Percentiles rank a stretch among this genome's conserved stretches.
Evolutionary conservation across 2,888 invertebrate genomes (phyloP).

Genomic region (Rhamphomyia laevipes): DNA sequence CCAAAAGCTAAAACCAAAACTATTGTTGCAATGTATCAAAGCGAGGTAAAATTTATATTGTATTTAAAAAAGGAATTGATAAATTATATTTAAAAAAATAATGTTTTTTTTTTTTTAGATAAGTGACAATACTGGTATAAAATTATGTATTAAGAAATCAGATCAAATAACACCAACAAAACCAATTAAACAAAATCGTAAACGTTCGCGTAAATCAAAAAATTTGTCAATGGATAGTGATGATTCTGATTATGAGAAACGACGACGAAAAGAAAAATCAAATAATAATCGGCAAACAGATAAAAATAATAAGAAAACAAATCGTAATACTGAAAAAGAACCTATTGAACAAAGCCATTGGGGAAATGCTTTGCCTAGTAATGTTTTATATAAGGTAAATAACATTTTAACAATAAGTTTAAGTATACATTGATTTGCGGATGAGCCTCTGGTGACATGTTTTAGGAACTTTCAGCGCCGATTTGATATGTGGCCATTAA

Average conservation of each 20-base stretch:
- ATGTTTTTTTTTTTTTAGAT: slow-evolving; percentile 30
- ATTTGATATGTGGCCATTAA: no score
- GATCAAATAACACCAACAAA: slow-evolving; percentile 20
- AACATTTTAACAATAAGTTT: neutral
- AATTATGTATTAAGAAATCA: slow-evolving; percentile 37
- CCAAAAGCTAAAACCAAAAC: slow-evolving; percentile 39
- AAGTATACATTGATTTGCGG: no score
- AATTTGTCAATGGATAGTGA: slow-evolving; percentile 37
- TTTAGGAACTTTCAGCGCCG: no score
- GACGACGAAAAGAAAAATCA: slow-evolving; percentile 29
- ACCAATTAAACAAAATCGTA: slow-evolving; percentile 25
- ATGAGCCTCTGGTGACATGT: no score
- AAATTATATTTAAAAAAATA: neutral
- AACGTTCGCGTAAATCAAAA: slow-evolving; percentile 34
- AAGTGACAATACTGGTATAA: slow-evolving; percentile 39
- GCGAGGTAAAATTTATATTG: slow-evolving; percentile 37
- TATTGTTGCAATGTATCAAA: slow-evolving; percentile 44
- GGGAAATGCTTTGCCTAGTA: slow-evolving; percentile 41
- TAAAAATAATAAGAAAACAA: slow-evolving; percentile 14
- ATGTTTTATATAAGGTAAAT: slow-evolving; percentile 42
- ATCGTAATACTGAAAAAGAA: slow-evolving; percentile 24
- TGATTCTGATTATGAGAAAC: slow-evolving; percentile 40
- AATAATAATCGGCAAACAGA: slow-evolving; percentile 27
- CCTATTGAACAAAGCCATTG: slow-evolving; percentile 44
- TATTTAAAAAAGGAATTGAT: neutral